These are phyloP conservation scores for Andricus quercusramuli DNA, from an alignment of 2,888 invertebrate genomes.

Conservation along the genomic window DNA sequence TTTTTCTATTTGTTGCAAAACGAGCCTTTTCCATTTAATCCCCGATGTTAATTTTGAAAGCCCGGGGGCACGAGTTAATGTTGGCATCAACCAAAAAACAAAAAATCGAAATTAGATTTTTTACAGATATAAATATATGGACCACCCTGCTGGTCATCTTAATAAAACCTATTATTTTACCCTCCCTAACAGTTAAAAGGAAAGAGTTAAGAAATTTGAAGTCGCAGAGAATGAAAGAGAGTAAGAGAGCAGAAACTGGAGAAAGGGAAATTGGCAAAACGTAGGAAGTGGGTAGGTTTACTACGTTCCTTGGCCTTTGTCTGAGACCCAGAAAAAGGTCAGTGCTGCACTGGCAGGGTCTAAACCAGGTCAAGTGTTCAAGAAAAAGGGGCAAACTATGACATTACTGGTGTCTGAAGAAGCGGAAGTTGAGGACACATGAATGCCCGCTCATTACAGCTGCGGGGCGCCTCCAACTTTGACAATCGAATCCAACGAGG, in stretches of 20 bases:
- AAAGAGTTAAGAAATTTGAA: background rate
- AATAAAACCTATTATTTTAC: background rate
- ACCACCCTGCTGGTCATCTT: too few species aligned
- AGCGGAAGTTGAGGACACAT: conserved; percentile 25
- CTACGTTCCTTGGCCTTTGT: background rate
- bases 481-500: background rate
- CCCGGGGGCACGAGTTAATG: too few species aligned
- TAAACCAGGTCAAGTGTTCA: conserved; percentile 23
- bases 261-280: background rate
- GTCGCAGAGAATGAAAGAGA: background rate
- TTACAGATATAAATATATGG: too few species aligned
- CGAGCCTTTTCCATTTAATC: too few species aligned
- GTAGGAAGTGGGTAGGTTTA: background rate
- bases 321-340: conserved; percentile 20
- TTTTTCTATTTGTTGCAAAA: too few species aligned
- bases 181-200: background rate
- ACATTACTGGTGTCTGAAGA: background rate
- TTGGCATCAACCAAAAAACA: too few species aligned
- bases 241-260: background rate
- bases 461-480: background rate
- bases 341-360: conserved; percentile 11
- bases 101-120: too few species aligned
- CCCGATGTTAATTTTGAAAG: too few species aligned
- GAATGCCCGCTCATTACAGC: conserved; percentile 12
- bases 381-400: background rate